Conservation (phyloP, 2,888 invertebrate species). For the Sialis lutaria region DNA sequence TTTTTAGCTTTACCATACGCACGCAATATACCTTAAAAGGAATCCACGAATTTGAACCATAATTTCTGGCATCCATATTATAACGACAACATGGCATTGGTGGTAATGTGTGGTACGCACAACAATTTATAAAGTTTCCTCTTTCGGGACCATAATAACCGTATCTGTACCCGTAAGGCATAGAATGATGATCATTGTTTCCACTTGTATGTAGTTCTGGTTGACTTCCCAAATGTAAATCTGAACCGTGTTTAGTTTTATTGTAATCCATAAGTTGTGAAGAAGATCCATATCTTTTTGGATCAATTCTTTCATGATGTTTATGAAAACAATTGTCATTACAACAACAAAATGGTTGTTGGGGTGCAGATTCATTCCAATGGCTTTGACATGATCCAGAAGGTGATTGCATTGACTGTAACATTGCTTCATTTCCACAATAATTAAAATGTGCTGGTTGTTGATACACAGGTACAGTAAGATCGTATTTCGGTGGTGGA, state of each 20-base stretch:
- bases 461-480: neutral
- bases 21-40: conserved; percentile 2
- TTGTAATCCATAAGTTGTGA: conserved; percentile 22
- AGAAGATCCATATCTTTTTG: conserved; percentile 28
- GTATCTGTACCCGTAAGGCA: neutral
- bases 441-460: neutral
- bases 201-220: conserved; percentile 20
- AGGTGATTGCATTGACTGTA: conserved; percentile 17
- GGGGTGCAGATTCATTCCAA: neutral
- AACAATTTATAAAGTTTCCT: conserved; percentile 14
- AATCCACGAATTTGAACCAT: conserved; percentile 14
- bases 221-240: conserved; percentile 19
- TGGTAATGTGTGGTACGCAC: conserved; percentile 21
- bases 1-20: too few species aligned
- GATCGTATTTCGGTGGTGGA: conserved; percentile 3
- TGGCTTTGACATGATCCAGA: conserved; percentile 17
- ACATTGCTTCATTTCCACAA: neutral
- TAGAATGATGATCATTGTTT: neutral
- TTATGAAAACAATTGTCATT: conserved; percentile 35
- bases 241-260: neutral
- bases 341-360: neutral
- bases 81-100: conserved; percentile 20
- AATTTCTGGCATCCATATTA: conserved; percentile 16
- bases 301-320: conserved; percentile 33
- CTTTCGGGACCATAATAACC: neutral